Conservation (phyloP, 2,113 vertebrate genomes). For the Microtus montanus region DNA sequence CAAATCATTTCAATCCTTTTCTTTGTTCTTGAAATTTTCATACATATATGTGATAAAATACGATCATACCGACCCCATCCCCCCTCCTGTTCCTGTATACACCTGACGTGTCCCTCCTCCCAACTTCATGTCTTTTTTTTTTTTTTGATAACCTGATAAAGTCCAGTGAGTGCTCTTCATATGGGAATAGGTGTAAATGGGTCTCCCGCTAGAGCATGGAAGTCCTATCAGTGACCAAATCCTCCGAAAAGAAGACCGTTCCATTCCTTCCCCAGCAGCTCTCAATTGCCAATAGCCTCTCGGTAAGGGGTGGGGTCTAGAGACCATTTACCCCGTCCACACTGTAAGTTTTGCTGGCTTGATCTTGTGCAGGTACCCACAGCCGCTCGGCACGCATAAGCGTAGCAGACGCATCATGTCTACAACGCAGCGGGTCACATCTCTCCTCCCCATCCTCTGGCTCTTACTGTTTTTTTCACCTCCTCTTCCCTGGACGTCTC, state of each 20-base stretch:
- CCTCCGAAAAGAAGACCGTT: background rate
- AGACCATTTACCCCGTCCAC: too few relatives aligned
- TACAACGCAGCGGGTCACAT: too few relatives aligned
- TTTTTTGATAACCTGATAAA: too few relatives aligned
- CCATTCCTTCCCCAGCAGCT: too few relatives aligned
- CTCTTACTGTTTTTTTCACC: background rate
- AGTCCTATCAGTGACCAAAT: background rate
- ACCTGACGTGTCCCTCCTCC: too few relatives aligned
- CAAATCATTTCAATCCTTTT: background rate
- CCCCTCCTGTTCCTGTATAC: background rate
- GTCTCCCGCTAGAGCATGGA: too few relatives aligned
- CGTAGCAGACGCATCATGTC: background rate
- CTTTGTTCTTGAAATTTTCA: background rate
- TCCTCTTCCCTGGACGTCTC: background rate
- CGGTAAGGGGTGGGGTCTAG: background rate
- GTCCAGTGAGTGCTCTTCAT: background rate
- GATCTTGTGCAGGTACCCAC: background rate
- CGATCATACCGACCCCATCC: background rate
- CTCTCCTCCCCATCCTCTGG: background rate
- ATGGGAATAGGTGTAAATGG: too few relatives aligned
- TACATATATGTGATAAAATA: background rate
- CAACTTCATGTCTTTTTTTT: background rate
- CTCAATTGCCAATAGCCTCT: background rate
- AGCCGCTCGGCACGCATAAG: background rate
- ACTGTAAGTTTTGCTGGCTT: background rate